Base-by-base conservation (phyloP, 1,140 invertebrate species). In the Caenorhabditis elegans region DNA sequence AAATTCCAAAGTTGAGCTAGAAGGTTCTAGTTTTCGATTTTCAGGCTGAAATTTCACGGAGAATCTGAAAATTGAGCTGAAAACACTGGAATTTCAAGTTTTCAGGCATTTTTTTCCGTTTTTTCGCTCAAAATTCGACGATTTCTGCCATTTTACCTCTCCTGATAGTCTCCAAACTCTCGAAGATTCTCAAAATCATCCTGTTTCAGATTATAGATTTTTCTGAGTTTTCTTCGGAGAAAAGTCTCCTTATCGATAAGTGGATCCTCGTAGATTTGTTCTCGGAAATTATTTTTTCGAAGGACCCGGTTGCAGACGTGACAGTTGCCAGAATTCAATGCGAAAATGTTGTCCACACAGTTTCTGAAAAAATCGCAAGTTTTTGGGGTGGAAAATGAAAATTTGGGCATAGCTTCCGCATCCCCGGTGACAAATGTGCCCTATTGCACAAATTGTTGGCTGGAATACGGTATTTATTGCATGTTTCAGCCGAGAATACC, bases 221-320 rank as follows among this genome's bases (percentile, higher is more conserved):
- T 94, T 0, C 97, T 89, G 31, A 98, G 93, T 86, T 94, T 92
- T 89, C 94, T 95, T 22, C 97, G 91, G 86, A 98, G 97, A 86
- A 98, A 96, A 10, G 98, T 93, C 92, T 99, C 97, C 89, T 98
- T 98, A 91, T 99, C 97, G 1, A 99, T 94, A 91, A 92, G 92
- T 1, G 96, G 91, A 92, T 99, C 96, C 92, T 99, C 97, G 90
- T 98, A 99, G 5, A 98, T 46, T 88, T 98, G 96, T 22, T 97
- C 92, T 48, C 96, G 92, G 90, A 97, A 99, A 90, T 97, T 96
- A 86, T 93, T 94, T 86, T 95, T 92, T 11, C 95, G 92, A 36
- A 99, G 90, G 5, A 94, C 93, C 46, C 95, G 94, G 85, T 93
- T 92, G 91, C 97, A 98, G 90, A 96, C 94, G 43, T 95, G 95